Evolutionary conservation across 2,888 invertebrate species (phyloP), one percentile per base, ranked within the genome.

Genomic region (Polia nebulosa): DNA sequence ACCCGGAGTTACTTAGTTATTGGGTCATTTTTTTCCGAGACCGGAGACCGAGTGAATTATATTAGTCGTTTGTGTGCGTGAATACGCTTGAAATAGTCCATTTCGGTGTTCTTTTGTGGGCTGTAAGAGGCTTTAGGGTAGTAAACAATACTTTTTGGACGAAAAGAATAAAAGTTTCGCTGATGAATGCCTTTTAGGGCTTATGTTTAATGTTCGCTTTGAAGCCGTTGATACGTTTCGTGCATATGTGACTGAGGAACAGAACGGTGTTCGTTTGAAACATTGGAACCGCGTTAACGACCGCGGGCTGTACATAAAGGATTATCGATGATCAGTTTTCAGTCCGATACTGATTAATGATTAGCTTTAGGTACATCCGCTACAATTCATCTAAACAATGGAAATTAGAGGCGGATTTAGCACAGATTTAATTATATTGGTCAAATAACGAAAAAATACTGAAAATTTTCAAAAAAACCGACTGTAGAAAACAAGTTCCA

Each of bases 11-110:
- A 87, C 87, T 90, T 89, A 88, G 91, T 90, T 92, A 92, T 92
- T 91, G 91, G 91, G 89, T 87, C 75, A 91, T 92, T 93, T 93
- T 92, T 93, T 92, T 86, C 84, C 77, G 61, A 72, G 78, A 29
- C 82, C 82, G 76, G 84, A 84, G 81, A 78, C 84, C 79, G 85
- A 87, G 91, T 92, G 93, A 93, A 91, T 92, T 92, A 91, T 92
- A 89, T 87, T 71, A 85, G 89, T 86, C 89, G 89, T 90, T 91
- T 89, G 87, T 90, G 92, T 89, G 90, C 90, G 91, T 91, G 91
- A 87, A 89, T 90, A 89, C 86, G 85, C 84, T 84, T 86, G 85
- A 83, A 92, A 91, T 89, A 87, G 90, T 87, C 91, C 89, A 90
- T 90, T 90, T 91, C 89, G 85, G 53, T 86, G 87, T 86, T 89